Conservation (phyloP, 2,113 vertebrate species). For the Dicrurus megarhynchus region DNA sequence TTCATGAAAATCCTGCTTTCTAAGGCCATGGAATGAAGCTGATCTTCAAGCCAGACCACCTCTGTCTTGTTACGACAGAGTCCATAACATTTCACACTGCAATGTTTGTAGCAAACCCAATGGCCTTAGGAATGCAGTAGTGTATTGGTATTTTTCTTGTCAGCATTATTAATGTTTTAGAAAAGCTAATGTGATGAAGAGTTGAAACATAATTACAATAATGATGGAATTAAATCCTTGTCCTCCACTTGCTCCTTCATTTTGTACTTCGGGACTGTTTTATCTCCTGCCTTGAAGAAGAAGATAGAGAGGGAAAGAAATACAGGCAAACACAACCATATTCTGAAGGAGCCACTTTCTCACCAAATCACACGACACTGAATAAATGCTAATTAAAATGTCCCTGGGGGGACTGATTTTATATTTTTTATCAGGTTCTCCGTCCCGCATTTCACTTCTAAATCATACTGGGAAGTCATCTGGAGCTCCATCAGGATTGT, state of each 20-base stretch:
- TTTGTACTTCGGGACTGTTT: not conserved
- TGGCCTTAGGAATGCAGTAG: not conserved
- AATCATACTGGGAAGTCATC: not conserved
- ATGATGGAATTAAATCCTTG: not conserved
- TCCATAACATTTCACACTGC: not conserved
- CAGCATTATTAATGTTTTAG: not conserved
- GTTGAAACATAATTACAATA: not conserved
- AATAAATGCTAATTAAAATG: not conserved
- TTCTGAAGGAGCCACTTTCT: not conserved
- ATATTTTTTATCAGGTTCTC: not conserved
- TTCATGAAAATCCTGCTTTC: not conserved
- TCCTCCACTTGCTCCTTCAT: not conserved
- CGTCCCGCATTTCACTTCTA: not conserved
- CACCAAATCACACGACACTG: not conserved
- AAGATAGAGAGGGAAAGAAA: not conserved
- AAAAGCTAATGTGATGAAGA: not conserved
- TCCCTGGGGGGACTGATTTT: fast-evolving
- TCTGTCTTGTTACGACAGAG: not conserved
- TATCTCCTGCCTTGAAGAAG: not conserved
- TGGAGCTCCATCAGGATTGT: not conserved
- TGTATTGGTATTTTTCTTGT: not conserved
- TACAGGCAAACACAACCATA: fast-evolving
- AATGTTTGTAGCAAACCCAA: not conserved
- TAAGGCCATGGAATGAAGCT: not conserved
- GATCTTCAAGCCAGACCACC: not conserved